Evolutionary conservation across 2,797 vertebrate genomes (phyloP), one percentile per base, ranked within the genome.

Genomic region (Sciurus vulgaris): DNA sequence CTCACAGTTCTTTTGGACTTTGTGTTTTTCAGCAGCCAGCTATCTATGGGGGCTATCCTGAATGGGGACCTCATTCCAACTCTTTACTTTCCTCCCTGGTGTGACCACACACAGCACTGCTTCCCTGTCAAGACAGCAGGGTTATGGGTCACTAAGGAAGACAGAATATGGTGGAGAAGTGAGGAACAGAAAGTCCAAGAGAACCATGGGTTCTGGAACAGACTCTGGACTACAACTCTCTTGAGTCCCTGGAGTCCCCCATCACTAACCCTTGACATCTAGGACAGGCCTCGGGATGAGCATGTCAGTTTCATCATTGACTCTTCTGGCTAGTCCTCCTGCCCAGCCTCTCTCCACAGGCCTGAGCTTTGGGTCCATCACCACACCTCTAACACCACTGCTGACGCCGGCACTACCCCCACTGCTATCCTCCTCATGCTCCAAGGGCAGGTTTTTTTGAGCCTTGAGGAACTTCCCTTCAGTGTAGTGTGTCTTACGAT

Each of bases 381-480:
- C 30, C 72, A 26, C 17, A 24, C 51, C 30, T 54, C 2, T 78
- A 69, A 28, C 2, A 5, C 79, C 69, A 44, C 49, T 47, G 70
- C 51, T 61, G 72, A n/a, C 15, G 54, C 54, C 74, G 82, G 72
- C n/a, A 38, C 30, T 13, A 2, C 82, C 12, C 18, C 26, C 35
- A 2, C 0, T n/a, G 77, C 24, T 77, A 17, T 73, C 74, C 3
- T 89, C 59, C 7, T 94, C 88, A 12, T 33, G 59, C 26, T 86
- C n/a, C 38, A 26, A 44, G 7, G 26, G 81, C 49, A 15, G 54
- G 56, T 49, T 96, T 84, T 84, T 86, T 61, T 35, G 77, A 85
- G 76, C 1, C 49, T 65, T 93, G 67, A 97, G 92, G 91, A 95
- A 90, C 89, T 96, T 97, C 47, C 93, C 94, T 95, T 97, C 96